Conservation (phyloP, 2,888 invertebrate species). For the Galerucella calmariensis region DNA sequence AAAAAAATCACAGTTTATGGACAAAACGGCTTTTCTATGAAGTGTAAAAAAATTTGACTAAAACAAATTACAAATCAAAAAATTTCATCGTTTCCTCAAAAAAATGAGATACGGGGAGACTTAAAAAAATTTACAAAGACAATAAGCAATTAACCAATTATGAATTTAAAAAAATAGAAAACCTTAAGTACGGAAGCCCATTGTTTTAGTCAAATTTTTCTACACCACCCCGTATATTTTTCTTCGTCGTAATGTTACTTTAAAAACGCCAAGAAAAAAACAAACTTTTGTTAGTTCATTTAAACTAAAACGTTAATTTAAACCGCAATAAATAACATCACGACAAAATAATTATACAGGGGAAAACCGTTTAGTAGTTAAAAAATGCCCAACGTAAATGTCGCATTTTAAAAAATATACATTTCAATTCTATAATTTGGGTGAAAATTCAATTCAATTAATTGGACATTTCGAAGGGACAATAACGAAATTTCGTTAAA, state of each 20-base stretch:
- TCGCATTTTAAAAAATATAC: too few species aligned
- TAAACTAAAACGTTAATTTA: too few species aligned
- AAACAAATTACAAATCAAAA: neutral
- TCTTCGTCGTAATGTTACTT: neutral
- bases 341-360: neutral
- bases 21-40: conserved; percentile 27
- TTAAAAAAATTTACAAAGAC: too few species aligned
- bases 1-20: conserved; percentile 50
- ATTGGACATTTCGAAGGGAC: conserved; percentile 3
- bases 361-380: neutral
- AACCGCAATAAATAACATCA: neutral
- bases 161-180: neutral
- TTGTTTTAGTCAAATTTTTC: conserved; percentile 13
- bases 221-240: neutral
- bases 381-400: neutral
- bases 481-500: conserved; percentile 23
- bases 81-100: neutral
- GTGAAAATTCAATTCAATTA: neutral
- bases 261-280: conserved; percentile 8
- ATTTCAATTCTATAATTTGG: neutral
- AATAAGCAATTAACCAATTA: too few species aligned
- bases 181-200: conserved; percentile 21
- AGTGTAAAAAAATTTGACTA: conserved; percentile 8
- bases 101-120: neutral
- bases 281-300: neutral